phyloP scores from a whole-genome alignment of 1,140 invertebrate genomes.

The Diachasmimorpha longicaudata region DNA sequence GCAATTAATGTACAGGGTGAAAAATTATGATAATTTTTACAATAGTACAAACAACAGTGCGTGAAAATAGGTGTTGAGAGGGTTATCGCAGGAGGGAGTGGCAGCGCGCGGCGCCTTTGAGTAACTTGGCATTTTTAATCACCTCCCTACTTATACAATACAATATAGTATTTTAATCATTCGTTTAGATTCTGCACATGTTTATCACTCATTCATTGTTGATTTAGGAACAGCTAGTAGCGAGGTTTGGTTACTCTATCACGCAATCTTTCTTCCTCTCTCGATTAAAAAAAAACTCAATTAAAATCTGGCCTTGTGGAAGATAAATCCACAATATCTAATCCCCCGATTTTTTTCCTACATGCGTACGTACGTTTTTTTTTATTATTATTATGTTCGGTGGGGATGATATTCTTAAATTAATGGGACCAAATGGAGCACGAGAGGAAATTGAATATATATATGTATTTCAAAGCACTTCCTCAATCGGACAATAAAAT shows the following conservation, averaged over 20 bases:
- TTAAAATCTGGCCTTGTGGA: neutral
- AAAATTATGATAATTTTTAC: neutral
- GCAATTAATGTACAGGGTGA: neutral
- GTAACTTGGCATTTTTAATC: slow-evolving; percentile 8
- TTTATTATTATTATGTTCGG: slow-evolving; percentile 8
- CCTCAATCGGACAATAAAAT: too few relatives aligned
- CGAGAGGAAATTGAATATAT: too few relatives aligned
- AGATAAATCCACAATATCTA: neutral
- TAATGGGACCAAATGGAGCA: too few relatives aligned
- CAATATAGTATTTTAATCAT: slow-evolving; percentile 51
- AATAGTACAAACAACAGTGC: neutral
- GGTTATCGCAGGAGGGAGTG: slow-evolving; percentile 26
- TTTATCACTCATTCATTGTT: slow-evolving; percentile 62
- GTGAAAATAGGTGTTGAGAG: neutral
- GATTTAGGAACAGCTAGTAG: slow-evolving; percentile 63
- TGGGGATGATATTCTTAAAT: too few relatives aligned
- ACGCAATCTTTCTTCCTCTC: slow-evolving; percentile 50
- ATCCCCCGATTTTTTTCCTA: slow-evolving; percentile 25
- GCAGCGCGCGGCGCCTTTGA: slow-evolving; percentile 18
- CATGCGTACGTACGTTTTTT: slow-evolving; percentile 58
- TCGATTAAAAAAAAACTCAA: slow-evolving; percentile 12
- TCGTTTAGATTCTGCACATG: slow-evolving; percentile 49
- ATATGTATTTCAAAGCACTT: too few relatives aligned
- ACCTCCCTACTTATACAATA: slow-evolving; percentile 32
- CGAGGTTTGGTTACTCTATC: slow-evolving; percentile 63